Evolutionary conservation across 2,888 invertebrate genomes (phyloP), one percentile per base, ranked within the genome.

Genomic region (Caenorhabditis afra): DNA sequence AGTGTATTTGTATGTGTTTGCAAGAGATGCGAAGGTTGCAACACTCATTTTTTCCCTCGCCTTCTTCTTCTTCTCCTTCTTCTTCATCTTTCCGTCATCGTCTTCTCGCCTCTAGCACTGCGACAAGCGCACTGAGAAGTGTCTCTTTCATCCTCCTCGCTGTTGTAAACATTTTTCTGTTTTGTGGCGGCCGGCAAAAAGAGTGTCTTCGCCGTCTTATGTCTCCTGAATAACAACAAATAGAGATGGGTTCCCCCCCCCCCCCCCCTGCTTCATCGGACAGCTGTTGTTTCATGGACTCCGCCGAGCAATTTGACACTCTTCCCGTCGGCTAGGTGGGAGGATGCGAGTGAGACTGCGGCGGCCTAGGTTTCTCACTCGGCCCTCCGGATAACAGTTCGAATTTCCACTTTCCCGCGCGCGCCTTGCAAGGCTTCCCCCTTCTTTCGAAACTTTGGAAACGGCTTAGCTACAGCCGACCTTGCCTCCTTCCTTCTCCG

Each of bases 151-250:
- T n/a, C n/a, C 11, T 44, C 37, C 10, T 57, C 58, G 49, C 57
- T 41, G 53, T 22, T 53, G 45, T 61, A 68, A 68, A 68, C 59
- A 50, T 59, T 68, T 65, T 67, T 58, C 29, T 64, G 52, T 49
- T 67, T 67, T 67, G 44, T 57, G 44, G 20, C 58, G 52, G 22
- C 47, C n/a, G n/a, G n/a, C n/a, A n/a, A n/a, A n/a, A n/a, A n/a
- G 22, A 20, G 37, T 39, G 11, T 49, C 37, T 44, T 45, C 53
- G 18, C 29, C 44, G 1, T 29, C 20, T 35, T 4, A 22, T 12
- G 11, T 5, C 37, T 18, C 18, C 65, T 55, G 11, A 12, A 4
- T 29, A 29, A 29, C 58, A 58, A 58, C 58, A 58, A 58, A 58
- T 44, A 58, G 23, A 22, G 23, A 52, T n/a, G 1, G n/a, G 52